These are phyloP conservation scores for Sebastolobus alascanus DNA, from an alignment of 2,797 vertebrate genomes.

Conservation along the genomic window DNA sequence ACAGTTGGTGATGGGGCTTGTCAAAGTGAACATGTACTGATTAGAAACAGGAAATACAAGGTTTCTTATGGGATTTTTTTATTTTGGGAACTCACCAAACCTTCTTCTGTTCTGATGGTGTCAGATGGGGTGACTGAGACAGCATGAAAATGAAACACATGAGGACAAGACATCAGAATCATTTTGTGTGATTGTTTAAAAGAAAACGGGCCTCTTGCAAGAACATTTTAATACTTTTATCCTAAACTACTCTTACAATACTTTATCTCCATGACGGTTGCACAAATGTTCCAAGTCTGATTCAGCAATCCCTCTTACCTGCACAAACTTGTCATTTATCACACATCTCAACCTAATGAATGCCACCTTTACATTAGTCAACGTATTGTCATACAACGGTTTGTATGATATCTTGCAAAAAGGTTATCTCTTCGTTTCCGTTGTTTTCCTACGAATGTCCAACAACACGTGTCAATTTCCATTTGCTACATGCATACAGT, in stretches of 20 bases:
- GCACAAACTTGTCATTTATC: neutral
- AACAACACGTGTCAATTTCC: no score
- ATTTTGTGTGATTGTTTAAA: conserved; percentile 1
- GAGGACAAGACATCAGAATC: neutral
- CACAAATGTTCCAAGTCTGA: neutral
- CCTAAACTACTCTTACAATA: neutral
- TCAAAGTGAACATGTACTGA: conserved; percentile 30
- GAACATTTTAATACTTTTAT: neutral
- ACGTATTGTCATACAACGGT: no score
- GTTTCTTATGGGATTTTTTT: neutral
- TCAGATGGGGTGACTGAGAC: neutral
- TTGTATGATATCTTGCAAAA: no score
- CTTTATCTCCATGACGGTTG: neutral
- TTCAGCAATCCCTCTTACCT: neutral
- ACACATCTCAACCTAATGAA: neutral
- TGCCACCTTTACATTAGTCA: neutral
- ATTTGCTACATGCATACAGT: no score
- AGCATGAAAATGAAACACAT: neutral
- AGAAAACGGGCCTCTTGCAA: neutral
- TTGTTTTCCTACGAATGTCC: no score
- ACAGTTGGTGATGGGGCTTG: conserved; percentile 18
- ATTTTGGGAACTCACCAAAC: neutral
- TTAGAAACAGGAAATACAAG: conserved; percentile 7
- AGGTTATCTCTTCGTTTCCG: no score
- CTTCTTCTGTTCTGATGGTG: neutral